These are phyloP conservation scores for Heliconius sara DNA, from an alignment of 2,888 invertebrate species.

Conservation along the genomic window DNA sequence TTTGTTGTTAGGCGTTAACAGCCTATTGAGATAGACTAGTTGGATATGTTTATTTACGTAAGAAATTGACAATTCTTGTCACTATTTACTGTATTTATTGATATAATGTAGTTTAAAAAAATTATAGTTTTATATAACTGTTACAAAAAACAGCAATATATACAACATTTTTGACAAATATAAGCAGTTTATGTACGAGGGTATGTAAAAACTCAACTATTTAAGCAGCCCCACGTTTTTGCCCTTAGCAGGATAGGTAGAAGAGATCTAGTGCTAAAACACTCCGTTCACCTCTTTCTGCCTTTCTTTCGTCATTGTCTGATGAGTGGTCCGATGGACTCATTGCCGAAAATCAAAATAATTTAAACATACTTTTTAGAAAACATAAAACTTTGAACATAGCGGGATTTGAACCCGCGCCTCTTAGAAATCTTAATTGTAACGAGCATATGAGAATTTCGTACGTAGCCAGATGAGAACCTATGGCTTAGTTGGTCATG, in stretches of 20 bases:
- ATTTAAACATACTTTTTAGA: not conserved
- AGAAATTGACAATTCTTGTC: not conserved
- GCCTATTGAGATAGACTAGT: slow-evolving; percentile 14
- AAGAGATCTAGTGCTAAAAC: not conserved
- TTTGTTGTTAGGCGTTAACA: slow-evolving; percentile 24
- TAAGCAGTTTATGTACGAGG: too few relatives aligned
- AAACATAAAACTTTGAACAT: too few relatives aligned
- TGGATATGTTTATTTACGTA: slow-evolving; percentile 6
- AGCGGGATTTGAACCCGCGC: too few relatives aligned
- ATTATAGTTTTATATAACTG: not conserved
- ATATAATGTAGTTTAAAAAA: not conserved
- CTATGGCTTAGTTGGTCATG: too few relatives aligned
- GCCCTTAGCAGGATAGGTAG: not conserved
- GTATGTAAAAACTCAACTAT: not conserved
- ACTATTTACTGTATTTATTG: slow-evolving; percentile 5
- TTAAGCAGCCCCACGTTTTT: not conserved
- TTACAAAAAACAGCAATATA: not conserved
- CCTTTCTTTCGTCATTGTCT: not conserved
- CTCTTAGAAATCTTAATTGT: too few relatives aligned
- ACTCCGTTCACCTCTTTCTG: not conserved
- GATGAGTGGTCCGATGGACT: not conserved
- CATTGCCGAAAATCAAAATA: not conserved
- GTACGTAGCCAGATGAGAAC: too few relatives aligned
- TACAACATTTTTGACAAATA: too few relatives aligned
- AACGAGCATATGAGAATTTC: too few relatives aligned